Evolutionary conservation across 2,113 vertebrate genomes (phyloP).

Genomic region (Festucalex cinctus): DNA sequence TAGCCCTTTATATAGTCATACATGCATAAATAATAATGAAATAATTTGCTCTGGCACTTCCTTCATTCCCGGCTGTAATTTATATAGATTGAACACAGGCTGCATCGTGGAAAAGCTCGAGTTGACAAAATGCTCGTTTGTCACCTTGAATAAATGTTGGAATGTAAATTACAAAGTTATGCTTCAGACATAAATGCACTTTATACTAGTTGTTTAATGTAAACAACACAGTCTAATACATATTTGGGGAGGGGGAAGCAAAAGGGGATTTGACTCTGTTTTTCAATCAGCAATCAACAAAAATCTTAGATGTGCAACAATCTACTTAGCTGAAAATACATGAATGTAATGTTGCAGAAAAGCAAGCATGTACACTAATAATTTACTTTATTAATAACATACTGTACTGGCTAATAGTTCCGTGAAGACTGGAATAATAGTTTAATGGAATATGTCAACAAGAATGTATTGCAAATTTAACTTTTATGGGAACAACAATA

Average conservation of each 20-base stretch:
- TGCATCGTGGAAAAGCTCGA: conserved; percentile 79
- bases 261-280: conserved; percentile 84
- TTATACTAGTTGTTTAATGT: conserved; percentile 99
- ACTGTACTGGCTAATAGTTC: conserved; percentile 93
- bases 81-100: conserved; percentile 80
- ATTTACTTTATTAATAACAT: conserved; percentile 99
- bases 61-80: conserved; percentile 75
- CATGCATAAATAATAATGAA: conserved; percentile 79
- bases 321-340: conserved; percentile 94
- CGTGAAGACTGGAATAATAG: conserved; percentile 79
- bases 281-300: conserved; percentile 99
- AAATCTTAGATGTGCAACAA: conserved; percentile 91
- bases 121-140: conserved; percentile 80
- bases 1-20: conserved; percentile 73
- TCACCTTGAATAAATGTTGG: conserved; percentile 98
- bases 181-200: conserved; percentile 99
- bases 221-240: conserved; percentile 77
- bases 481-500: conserved; percentile 64
- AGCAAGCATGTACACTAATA: conserved; percentile 99
- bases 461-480: conserved; percentile 77
- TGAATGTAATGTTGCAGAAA: conserved; percentile 99
- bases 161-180: conserved; percentile 99
- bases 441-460: conserved; percentile 82
- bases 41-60: conserved; percentile 78
- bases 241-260: conserved; percentile 57